These are phyloP conservation scores for Sebastes trivittatus DNA, from an alignment of 2,797 vertebrate species.

Conservation along the genomic window DNA sequence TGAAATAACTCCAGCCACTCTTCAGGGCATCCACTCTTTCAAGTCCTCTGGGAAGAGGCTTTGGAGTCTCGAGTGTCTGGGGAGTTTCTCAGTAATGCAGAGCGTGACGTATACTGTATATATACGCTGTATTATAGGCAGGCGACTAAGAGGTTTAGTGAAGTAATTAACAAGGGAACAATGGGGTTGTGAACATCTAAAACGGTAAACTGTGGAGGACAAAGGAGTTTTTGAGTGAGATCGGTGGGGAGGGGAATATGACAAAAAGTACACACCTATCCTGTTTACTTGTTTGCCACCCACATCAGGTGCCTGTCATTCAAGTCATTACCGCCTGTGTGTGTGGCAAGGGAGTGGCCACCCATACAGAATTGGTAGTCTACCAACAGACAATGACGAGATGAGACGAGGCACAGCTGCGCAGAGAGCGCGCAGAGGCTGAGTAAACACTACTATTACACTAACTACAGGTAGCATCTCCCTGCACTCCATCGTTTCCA, in stretches of 20 bases:
- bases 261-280: slow-evolving; percentile 46
- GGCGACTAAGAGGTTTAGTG: slow-evolving; percentile 47
- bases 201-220: slow-evolving; percentile 55
- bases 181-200: slow-evolving; percentile 52
- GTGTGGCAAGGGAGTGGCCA: slow-evolving; percentile 62
- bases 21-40: not conserved
- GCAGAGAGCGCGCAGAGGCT: slow-evolving; percentile 29
- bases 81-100: slow-evolving; percentile 32
- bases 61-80: slow-evolving; percentile 13
- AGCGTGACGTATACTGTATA: slow-evolving; percentile 15
- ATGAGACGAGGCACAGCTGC: slow-evolving; percentile 37
- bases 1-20: not conserved
- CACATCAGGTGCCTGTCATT: slow-evolving; percentile 61
- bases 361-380: slow-evolving; percentile 51
- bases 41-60: slow-evolving; percentile 14
- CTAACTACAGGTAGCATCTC: slow-evolving; percentile 72
- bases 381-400: slow-evolving; percentile 53
- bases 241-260: slow-evolving; percentile 13
- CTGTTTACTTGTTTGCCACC: slow-evolving; percentile 49
- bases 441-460: slow-evolving; percentile 72
- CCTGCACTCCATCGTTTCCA: slow-evolving; percentile 49
- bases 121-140: slow-evolving; percentile 1
- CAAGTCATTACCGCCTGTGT: slow-evolving; percentile 26
- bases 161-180: slow-evolving; percentile 65
- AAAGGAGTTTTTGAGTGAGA: slow-evolving; percentile 51